Evolutionary conservation across 2,888 invertebrate species (phyloP).

Genomic region (Ophioninae sp.): DNA sequence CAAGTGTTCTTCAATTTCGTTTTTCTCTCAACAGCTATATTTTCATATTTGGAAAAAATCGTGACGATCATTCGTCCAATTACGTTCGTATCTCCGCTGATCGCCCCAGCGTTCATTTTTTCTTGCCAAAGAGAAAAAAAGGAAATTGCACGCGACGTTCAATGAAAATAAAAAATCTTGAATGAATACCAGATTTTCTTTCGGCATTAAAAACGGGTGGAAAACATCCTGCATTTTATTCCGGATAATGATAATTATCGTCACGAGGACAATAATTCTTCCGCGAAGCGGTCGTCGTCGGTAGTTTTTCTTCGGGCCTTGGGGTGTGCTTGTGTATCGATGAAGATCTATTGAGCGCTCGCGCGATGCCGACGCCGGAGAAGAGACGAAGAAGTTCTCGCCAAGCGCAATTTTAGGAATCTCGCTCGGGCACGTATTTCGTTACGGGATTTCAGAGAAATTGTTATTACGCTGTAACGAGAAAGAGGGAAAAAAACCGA

Average conservation of each 20-base stretch:
- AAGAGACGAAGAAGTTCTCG: not conserved
- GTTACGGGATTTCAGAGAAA: constrained; percentile 28
- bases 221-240: not conserved
- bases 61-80: not conserved
- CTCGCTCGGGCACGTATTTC: constrained; percentile 1
- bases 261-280: not conserved
- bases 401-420: constrained; percentile 22
- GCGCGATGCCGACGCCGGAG: not conserved
- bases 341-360: not conserved
- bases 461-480: constrained; percentile 41
- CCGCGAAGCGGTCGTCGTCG: not conserved
- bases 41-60: not conserved
- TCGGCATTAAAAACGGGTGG: not conserved
- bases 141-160: not conserved
- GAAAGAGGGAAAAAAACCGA: not conserved
- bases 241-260: not conserved
- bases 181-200: not conserved
- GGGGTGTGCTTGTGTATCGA: not conserved
- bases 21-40: not conserved
- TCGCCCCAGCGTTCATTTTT: not conserved
- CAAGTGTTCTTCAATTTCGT: not conserved
- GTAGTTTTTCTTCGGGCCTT: not conserved
- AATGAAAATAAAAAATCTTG: not conserved
- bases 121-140: not conserved
- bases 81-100: not conserved